Percentiles rank a stretch among this genome's conserved stretches.
These are phyloP conservation scores for Hexactinellida sp. DNA, from an alignment of 37 sponge, comb jelly and placozoan genomes.

Conservation along the genomic window DNA sequence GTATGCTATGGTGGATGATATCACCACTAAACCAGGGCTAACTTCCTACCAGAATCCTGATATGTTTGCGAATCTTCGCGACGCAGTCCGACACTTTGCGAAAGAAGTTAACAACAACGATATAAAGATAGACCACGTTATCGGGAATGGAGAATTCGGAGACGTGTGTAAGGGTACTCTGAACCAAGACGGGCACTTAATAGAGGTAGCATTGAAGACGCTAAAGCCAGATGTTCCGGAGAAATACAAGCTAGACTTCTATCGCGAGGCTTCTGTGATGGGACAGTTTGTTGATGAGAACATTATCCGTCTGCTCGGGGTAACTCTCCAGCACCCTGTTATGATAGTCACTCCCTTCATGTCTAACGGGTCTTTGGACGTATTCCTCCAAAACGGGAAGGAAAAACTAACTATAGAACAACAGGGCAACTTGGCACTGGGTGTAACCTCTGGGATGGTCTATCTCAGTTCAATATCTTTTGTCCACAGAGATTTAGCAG, in stretches of 20 bases:
- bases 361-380: neutral
- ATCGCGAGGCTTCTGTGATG: neutral
- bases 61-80: neutral
- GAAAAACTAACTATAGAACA: neutral
- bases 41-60: neutral
- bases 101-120: neutral
- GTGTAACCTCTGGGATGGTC: neutral
- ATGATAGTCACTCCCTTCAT: neutral
- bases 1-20: neutral
- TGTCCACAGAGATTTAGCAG: neutral
- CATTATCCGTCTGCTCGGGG: neutral
- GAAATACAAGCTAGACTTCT: neutral
- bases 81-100: neutral
- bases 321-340: neutral
- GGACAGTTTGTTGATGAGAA: neutral
- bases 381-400: neutral
- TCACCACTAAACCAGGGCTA: neutral
- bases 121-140: neutral
- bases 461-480: neutral
- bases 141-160: conserved; percentile 1
- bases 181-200: neutral
- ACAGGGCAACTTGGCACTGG: neutral
- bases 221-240: neutral
- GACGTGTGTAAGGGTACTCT: neutral
- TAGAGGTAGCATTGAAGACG: neutral